These are phyloP conservation scores for Ptychoptera contaminata DNA, from an alignment of 2,888 invertebrate genomes.

Conservation along the genomic window DNA sequence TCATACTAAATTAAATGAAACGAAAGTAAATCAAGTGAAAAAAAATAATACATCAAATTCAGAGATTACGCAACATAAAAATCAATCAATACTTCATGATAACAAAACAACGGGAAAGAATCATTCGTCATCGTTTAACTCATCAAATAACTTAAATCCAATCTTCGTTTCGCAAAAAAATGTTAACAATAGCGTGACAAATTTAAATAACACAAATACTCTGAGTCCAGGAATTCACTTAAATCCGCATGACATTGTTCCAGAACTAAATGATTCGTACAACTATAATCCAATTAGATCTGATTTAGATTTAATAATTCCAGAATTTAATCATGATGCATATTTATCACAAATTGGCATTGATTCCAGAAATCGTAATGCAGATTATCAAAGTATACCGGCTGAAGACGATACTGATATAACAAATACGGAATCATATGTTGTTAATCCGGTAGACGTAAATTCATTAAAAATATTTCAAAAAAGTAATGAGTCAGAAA, in stretches of 20 bases:
- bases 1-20: no score
- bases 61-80: no score
- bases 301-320: conserved; percentile 9
- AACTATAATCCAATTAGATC: conserved; percentile 6
- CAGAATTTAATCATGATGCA: conserved; percentile 3
- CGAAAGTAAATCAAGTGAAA: no score
- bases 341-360: neutral
- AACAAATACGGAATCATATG: conserved; percentile 11
- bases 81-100: no score
- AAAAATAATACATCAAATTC: no score
- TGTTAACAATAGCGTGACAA: no score
- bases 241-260: neutral
- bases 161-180: no score
- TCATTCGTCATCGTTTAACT: no score
- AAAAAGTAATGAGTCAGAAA: conserved; percentile 8
- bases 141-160: no score
- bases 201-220: no score
- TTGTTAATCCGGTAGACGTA: conserved; percentile 11
- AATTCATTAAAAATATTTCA: conserved; percentile 7
- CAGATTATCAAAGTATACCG: conserved; percentile 10
- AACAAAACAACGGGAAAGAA: no score
- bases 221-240: no score
- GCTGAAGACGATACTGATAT: conserved; percentile 8
- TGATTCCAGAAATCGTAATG: neutral
- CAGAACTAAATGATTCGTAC: neutral